Base-by-base conservation (phyloP, 2,888 invertebrate species). In the Baronia brevicornis region DNA sequence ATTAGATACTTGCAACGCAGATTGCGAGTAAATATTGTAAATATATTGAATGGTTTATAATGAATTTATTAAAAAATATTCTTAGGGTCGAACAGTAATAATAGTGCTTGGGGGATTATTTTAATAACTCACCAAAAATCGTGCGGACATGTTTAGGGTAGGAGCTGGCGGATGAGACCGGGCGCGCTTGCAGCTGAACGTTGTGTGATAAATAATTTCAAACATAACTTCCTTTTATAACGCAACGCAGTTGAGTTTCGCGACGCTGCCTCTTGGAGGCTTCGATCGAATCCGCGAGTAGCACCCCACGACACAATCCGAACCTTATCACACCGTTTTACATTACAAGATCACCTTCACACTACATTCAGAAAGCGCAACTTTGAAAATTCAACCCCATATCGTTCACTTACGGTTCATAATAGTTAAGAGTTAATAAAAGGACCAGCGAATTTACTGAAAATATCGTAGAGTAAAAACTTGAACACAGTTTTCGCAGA, bases 41-140 rank as follows among this genome's bases (percentile, higher is more conserved):
- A n/a, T n/a, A n/a, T n/a, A n/a, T n/a, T n/a, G n/a, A n/a, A n/a
- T n/a, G n/a, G n/a, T n/a, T n/a, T n/a, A n/a, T n/a, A n/a, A n/a
- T n/a, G n/a, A n/a, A n/a, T n/a, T n/a, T n/a, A n/a, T 30, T 29
- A 35, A 35, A 30, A 33, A 30, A 34, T 6, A 8, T 21, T 11
- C 12, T 9, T 29, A 30, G 30, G 35, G 35, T 30, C 35, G 22
- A n/a, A n/a, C n/a, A n/a, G n/a, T n/a, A n/a, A n/a, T n/a, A n/a
- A n/a, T n/a, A n/a, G n/a, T n/a, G n/a, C n/a, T n/a, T n/a, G n/a
- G n/a, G n/a, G n/a, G n/a, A n/a, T n/a, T n/a, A n/a, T n/a, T n/a
- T n/a, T n/a, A n/a, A n/a, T n/a, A n/a, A 80, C 85, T 85, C 65
- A 86, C 86, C 85, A 85, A 61, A 62, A 85, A 57, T 54, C 72